A percentile compares a stretch with the other conserved stretches of the same genome.
phyloP scores from a whole-genome alignment of 2,113 vertebrate genomes.

The Erythrocercus mccallii region DNA sequence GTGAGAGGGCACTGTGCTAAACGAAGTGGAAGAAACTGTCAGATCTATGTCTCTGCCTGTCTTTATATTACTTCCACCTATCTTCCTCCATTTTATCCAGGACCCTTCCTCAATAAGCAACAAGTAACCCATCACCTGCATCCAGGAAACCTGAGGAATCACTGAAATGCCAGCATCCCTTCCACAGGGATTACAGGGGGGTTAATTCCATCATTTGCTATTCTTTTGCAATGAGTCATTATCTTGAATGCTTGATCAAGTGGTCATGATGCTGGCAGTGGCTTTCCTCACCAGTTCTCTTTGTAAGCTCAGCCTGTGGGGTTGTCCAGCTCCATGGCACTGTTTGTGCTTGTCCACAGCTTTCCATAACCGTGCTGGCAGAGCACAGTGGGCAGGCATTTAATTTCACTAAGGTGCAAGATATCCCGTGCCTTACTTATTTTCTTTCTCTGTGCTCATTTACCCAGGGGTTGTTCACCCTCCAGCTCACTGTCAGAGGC shows the following conservation, averaged over 20 bases:
- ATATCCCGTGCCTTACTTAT: not conserved
- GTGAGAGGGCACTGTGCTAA: not conserved
- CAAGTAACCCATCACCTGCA: not conserved
- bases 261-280: not conserved
- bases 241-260: not conserved
- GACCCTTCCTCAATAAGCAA: not conserved
- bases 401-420: not conserved
- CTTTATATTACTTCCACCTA: not conserved
- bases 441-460: not conserved
- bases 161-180: not conserved
- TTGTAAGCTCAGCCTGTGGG: not conserved
- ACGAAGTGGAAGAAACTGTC: slow-evolving; percentile 37
- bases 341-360: not conserved
- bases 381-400: not conserved
- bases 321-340: not conserved
- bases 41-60: not conserved
- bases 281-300: not conserved
- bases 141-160: not conserved
- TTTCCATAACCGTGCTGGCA: not conserved
- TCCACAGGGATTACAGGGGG: not conserved
- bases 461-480: not conserved
- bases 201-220: not conserved
- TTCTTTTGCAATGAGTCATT: not conserved
- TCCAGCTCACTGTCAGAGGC: slow-evolving; percentile 1
- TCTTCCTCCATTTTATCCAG: slow-evolving; percentile 1